Evolutionary conservation across 2,888 invertebrate genomes (phyloP).

Genomic region (Balanococcus diminutus): DNA sequence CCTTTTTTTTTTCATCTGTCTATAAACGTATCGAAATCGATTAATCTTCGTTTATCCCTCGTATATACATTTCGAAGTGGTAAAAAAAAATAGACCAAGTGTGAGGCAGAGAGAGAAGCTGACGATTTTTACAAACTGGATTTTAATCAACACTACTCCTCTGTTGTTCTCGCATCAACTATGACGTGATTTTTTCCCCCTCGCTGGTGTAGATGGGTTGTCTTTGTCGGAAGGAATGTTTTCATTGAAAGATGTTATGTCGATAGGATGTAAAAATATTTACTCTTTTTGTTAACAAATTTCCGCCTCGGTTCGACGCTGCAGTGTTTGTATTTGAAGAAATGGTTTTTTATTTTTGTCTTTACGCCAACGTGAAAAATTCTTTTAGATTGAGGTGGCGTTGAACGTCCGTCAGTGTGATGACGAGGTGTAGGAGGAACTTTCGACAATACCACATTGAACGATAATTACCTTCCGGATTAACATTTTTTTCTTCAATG

Average conservation of each 20-base stretch:
- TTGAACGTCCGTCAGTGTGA: too few relatives aligned
- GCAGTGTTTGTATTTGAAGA: neutral
- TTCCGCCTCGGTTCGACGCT: neutral
- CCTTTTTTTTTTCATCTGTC: neutral
- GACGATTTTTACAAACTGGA: neutral
- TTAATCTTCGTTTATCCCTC: slow-evolving; percentile 5
- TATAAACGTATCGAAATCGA: neutral
- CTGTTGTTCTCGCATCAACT: neutral
- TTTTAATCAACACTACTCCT: neutral
- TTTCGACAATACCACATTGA: too few relatives aligned
- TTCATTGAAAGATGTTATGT: neutral
- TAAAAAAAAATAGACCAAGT: neutral
- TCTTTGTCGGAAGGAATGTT: neutral
- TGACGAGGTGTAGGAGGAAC: too few relatives aligned
- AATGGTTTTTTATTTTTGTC: neutral
- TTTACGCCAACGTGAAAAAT: too few relatives aligned
- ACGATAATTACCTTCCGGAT: too few relatives aligned
- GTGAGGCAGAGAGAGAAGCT: neutral
- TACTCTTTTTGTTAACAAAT: neutral
- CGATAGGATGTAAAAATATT: neutral
- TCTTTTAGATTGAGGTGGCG: too few relatives aligned
- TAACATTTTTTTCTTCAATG: too few relatives aligned
- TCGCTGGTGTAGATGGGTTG: neutral
- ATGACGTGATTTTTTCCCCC: neutral
- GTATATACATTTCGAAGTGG: neutral